Percentiles rank a stretch among this genome's conserved stretches.
These are phyloP conservation scores for Argyrosomus regius DNA, from an alignment of 2,797 vertebrate species.

Conservation along the genomic window DNA sequence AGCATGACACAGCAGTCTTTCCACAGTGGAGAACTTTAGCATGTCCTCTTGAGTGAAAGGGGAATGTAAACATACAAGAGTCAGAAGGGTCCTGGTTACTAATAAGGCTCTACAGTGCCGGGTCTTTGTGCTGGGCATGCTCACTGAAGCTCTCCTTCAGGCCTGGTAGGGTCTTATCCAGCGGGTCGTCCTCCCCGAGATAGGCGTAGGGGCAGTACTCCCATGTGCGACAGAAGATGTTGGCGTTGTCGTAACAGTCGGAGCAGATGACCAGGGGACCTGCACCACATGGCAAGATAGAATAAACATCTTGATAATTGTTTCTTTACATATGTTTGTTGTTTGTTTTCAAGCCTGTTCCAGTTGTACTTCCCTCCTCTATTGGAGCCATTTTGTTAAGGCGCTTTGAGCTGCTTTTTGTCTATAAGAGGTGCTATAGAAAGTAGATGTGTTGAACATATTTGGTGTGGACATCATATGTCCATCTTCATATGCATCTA, in stretches of 20 bases:
- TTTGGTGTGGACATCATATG: too few species aligned
- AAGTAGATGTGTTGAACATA: not conserved
- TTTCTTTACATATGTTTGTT: not conserved
- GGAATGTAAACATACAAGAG: slow-evolving; percentile 82
- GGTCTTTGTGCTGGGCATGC: slow-evolving; percentile 76
- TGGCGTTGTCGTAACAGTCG: slow-evolving; percentile 97
- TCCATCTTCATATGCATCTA: not conserved
- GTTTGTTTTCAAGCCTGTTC: not conserved
- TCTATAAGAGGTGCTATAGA: not conserved
- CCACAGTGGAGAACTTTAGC: too few species aligned
- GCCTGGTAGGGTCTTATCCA: slow-evolving; percentile 86
- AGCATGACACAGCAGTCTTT: too few species aligned
- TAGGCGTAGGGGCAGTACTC: slow-evolving; percentile 96
- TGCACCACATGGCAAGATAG: slow-evolving; percentile 65
- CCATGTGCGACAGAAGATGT: slow-evolving; percentile 93
- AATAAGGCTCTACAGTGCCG: slow-evolving; percentile 83
- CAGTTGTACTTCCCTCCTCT: too few species aligned
- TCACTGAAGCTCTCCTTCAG: slow-evolving; percentile 80
- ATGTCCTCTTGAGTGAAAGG: too few species aligned
- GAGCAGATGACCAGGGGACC: slow-evolving; percentile 93
- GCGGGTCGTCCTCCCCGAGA: slow-evolving; percentile 89
- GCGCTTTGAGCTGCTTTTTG: too few species aligned
- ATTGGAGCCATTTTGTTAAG: too few species aligned
- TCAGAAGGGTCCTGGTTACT: slow-evolving; percentile 82
- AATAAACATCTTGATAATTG: not conserved